Conservation (phyloP, 2,113 vertebrate species). For the Eidolon helvum region DNA sequence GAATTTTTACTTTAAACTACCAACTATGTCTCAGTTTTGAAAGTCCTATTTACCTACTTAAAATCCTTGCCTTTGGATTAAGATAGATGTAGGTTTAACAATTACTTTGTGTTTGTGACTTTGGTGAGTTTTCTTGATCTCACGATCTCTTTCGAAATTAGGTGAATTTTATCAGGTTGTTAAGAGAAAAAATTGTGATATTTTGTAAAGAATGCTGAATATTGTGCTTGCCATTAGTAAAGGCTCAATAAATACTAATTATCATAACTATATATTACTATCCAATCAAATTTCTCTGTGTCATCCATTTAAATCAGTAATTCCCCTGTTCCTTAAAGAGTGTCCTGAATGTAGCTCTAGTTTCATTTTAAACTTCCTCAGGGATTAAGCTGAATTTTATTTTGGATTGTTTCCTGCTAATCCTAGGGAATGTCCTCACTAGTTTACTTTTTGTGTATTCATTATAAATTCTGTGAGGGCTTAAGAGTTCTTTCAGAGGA, state of each 20-base stretch:
- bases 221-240: not conserved
- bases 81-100: not conserved
- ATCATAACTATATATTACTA: not conserved
- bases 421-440: not conserved
- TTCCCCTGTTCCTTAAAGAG: not conserved
- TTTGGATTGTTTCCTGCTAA: not conserved
- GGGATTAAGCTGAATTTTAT: not conserved
- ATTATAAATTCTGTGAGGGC: not conserved
- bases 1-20: not conserved
- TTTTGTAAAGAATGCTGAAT: not conserved
- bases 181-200: not conserved
- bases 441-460: not conserved
- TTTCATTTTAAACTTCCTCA: not conserved
- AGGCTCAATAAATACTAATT: not conserved
- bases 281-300: not conserved
- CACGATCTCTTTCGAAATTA: constrained; percentile 4
- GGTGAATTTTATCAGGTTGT: not conserved
- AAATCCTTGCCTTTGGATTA: not conserved
- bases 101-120: not conserved
- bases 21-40: not conserved
- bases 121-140: constrained; percentile 8
- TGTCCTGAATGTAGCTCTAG: not conserved
- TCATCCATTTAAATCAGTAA: not conserved
- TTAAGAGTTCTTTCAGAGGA: not conserved
- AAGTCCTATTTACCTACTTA: not conserved